Evolutionary conservation across 2,888 invertebrate genomes (phyloP), one percentile per base, ranked within the genome.

Genomic region (Cataglyphis cursor): DNA sequence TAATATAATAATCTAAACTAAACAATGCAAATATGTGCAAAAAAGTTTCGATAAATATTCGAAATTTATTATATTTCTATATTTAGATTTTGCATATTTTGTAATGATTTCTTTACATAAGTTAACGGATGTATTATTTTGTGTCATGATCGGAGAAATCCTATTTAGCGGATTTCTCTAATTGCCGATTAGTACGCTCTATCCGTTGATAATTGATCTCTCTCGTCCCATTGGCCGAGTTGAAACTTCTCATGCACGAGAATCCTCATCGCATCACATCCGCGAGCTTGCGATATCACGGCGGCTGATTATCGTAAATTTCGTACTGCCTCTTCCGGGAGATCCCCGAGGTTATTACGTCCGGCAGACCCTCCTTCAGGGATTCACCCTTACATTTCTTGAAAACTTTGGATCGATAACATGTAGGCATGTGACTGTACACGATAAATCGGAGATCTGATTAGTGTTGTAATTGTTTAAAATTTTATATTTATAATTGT

Each of bases 301-400:
- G 68, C 80, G 68, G 73, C 86, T 85, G 87, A 85, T 87, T 85
- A 88, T 90, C 89, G 84, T 89, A 85, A 89, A 90, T 84, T 90
- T 86, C 70, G 51, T 64, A 51, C 82, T 80, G 74, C 82, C 70
- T 84, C 81, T 83, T 80, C 82, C 85, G 83, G 82, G 86, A 89
- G 88, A 89, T 90, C 88, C 86, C 88, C 78, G 28, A 89, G 86
- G 87, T 88, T 89, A 90, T 90, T 88, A 87, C 86, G 80, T 31
- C 66, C 82, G 57, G 64, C 64, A 78, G 81, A 85, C 62, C 85
- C 70, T 88, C 62, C 81, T 84, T 31, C 18, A 12, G 85, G 70
- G 76, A 76, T 70, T 28, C 73, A 83, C 59, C 64, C n/a, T 73
- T 80, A 65, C 81, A 76, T 87, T 90, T 86, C 88, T 90, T 90